Conservation (phyloP, 2,888 invertebrate species). For the Heliconius ethilla region DNA sequence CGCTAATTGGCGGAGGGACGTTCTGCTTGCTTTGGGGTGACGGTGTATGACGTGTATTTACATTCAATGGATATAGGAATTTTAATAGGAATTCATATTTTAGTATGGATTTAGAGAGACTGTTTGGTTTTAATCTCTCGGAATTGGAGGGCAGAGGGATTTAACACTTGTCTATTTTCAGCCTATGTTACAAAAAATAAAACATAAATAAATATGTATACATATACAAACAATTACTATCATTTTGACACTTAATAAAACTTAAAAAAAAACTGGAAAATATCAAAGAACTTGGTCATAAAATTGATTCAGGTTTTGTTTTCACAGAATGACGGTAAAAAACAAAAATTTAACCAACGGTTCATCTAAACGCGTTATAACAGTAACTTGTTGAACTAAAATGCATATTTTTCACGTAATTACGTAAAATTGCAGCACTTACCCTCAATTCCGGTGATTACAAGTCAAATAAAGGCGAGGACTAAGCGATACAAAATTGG, state of each 20-base stretch:
- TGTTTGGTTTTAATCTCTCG: not conserved
- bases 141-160: not conserved
- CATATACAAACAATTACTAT: no score
- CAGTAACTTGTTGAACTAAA: conserved; percentile 1
- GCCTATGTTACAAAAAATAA: no score
- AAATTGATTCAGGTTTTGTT: not conserved
- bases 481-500: conserved; percentile 58
- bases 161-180: not conserved
- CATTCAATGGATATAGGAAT: conserved; percentile 75
- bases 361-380: not conserved
- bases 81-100: conserved; percentile 36
- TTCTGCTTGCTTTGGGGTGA: conserved; percentile 76
- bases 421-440: conserved; percentile 24
- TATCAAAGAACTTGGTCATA: not conserved
- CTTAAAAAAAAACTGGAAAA: not conserved
- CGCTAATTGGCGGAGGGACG: conserved; percentile 76
- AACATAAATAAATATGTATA: no score
- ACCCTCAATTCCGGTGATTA: conserved; percentile 62
- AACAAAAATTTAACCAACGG: not conserved
- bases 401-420: conserved; percentile 16
- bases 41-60: conserved; percentile 63
- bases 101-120: not conserved
- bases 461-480: conserved; percentile 52
- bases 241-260: no score
- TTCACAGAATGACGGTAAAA: not conserved